Percentiles rank a stretch among this genome's conserved stretches.
phyloP scores from a whole-genome alignment of 2,113 vertebrate genomes.

The Marmota monax region DNA sequence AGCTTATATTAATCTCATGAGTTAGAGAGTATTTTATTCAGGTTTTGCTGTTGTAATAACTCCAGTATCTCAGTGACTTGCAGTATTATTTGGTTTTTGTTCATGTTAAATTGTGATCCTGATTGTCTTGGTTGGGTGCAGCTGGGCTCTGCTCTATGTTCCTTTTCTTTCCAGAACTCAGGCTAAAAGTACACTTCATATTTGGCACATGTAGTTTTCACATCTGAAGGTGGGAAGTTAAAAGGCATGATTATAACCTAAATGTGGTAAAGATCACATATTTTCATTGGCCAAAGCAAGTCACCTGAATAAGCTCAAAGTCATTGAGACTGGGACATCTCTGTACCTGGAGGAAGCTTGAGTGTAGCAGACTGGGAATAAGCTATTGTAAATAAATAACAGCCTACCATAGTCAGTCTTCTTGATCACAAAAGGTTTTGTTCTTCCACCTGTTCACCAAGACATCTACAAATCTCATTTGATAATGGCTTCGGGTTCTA shows the following conservation, averaged over 20 bases:
- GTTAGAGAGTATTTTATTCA: not conserved
- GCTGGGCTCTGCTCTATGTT: not conserved
- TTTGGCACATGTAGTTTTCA: not conserved
- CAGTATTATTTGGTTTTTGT: not conserved
- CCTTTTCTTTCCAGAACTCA: slow-evolving; percentile 32
- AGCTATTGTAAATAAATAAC: not conserved
- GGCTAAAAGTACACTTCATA: not conserved
- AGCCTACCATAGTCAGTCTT: not conserved
- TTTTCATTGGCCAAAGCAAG: not conserved
- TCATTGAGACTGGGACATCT: not conserved
- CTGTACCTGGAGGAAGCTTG: not conserved
- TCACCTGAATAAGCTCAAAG: not conserved
- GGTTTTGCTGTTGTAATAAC: not conserved
- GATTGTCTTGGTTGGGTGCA: not conserved
- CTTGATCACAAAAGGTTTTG: not conserved
- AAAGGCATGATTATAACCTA: not conserved
- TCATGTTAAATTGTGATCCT: not conserved
- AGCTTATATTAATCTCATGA: not conserved
- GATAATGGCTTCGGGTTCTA: not conserved
- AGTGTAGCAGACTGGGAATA: not conserved
- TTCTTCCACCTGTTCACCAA: not conserved
- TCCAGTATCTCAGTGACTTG: not conserved
- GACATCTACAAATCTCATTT: not conserved
- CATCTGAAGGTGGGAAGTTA: not conserved
- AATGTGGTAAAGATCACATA: not conserved